A percentile compares a stretch with the other conserved stretches of the same genome.
Evolutionary conservation across 2,888 invertebrate species (phyloP).

Genomic region (Tetrapedia diversipes): DNA sequence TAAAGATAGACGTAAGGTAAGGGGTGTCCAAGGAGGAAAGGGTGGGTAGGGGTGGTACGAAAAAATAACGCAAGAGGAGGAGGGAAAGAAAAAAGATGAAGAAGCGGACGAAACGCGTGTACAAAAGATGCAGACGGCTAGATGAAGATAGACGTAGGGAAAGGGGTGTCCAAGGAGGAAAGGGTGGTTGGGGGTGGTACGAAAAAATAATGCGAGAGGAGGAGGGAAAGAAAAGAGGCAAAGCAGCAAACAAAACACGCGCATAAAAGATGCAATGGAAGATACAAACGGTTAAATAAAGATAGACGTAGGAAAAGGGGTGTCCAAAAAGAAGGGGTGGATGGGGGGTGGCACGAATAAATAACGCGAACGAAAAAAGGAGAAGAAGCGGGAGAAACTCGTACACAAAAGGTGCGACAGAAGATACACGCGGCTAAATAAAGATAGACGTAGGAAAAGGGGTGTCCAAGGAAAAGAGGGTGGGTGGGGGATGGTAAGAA

Average conservation of each 20-base stretch:
- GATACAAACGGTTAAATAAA: slow-evolving; percentile 51
- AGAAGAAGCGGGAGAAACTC: slow-evolving; percentile 32
- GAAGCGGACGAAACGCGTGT: slow-evolving; percentile 32
- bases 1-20: slow-evolving; percentile 55
- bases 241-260: slow-evolving; percentile 32
- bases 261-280: slow-evolving; percentile 53
- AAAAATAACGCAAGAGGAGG: too few species aligned
- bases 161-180: slow-evolving; percentile 41
- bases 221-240: slow-evolving; percentile 4
- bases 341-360: slow-evolving; percentile 30
- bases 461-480: slow-evolving; percentile 25
- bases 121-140: slow-evolving; percentile 48
- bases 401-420: slow-evolving; percentile 34
- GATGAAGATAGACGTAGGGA: slow-evolving; percentile 55
- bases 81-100: slow-evolving; percentile 12
- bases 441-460: slow-evolving; percentile 52
- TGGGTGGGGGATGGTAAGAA: slow-evolving; percentile 23
- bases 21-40: slow-evolving; percentile 32
- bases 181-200: slow-evolving; percentile 14
- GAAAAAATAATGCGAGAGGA: too few species aligned
- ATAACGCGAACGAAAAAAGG: too few species aligned
- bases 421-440: slow-evolving; percentile 58
- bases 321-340: slow-evolving; percentile 18
- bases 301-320: slow-evolving; percentile 51
- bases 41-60: slow-evolving; percentile 17